Base-by-base conservation (phyloP, 2,797 vertebrate genomes). In the Lacerta viridis region DNA sequence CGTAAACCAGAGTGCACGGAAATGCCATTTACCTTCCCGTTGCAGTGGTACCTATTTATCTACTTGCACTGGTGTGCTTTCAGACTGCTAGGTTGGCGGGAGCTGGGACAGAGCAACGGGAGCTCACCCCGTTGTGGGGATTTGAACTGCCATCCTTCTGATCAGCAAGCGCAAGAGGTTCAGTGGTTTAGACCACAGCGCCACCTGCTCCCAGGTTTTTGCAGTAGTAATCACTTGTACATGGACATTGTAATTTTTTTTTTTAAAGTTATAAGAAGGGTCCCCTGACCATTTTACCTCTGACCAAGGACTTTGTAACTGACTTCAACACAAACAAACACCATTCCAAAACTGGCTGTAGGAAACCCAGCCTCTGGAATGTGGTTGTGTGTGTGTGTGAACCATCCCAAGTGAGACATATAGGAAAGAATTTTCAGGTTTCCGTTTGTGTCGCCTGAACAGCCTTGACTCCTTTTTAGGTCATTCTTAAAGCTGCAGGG, bases 371-470 rank as follows among this genome's bases (percentile, higher is more conserved):
- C 43, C 5, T 71, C 25, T 71, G 68, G 68, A 29, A 69, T 33
- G 66, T 5, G 18, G 1, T 18, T n/a, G 10, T 55, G 61, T 29
- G 43, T 29, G 43, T 50, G 80, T 29, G n/a, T 72, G n/a, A 74
- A 36, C 66, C 68, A 3, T 27, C 1, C 0, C 39, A 50, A 3
- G 29, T 72, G 68, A 84, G 69, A 74, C 83, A 74, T 33, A 55
- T 59, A 71, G 46, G 69, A 84, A 72, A 74, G 69, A 9, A 59
- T 74, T 59, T 74, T 25, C 69, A 74, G 69, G 69, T 74, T 74
- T 74, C 83, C 23, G 23, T n/a, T 72, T 8, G 4, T 25, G 68
- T 29, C 33, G 43, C 46, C 20, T 5, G n/a, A 74, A 29, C 69
- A 8, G n/a, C 33, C 41, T 6, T 33, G 81, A n/a, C 2, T 46